phyloP scores from a whole-genome alignment of 2,888 invertebrate species.

The Biston stratarius region DNA sequence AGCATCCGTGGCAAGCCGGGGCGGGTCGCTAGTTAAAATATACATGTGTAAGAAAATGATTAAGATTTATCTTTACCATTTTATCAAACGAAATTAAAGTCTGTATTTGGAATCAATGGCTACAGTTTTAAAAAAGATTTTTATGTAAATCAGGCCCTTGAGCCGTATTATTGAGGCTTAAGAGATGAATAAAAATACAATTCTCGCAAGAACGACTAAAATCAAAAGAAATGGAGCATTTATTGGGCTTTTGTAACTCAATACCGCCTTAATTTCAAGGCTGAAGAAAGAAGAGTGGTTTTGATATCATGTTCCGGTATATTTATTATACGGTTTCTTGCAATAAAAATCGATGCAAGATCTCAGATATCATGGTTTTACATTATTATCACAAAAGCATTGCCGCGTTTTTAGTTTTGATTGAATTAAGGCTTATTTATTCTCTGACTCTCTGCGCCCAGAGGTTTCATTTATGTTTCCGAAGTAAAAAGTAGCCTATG shows the following conservation, averaged over 20 bases:
- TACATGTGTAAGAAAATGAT: neutral
- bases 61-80: neutral
- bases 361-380: neutral
- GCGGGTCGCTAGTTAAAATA: too few relatives aligned
- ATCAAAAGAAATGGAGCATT: slow-evolving; percentile 51
- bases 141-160: too few relatives aligned
- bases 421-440: too few relatives aligned
- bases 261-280: slow-evolving; percentile 62
- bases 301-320: slow-evolving; percentile 56
- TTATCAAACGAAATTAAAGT: neutral
- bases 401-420: too few relatives aligned
- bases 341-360: slow-evolving; percentile 38
- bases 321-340: slow-evolving; percentile 61
- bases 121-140: too few relatives aligned
- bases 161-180: neutral
- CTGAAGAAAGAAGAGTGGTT: slow-evolving; percentile 61
- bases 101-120: neutral
- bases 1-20: too few relatives aligned
- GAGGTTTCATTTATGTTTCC: too few relatives aligned
- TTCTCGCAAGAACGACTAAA: neutral
- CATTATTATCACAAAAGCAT: too few relatives aligned
- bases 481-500: too few relatives aligned
- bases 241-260: slow-evolving; percentile 68
- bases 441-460: too few relatives aligned
- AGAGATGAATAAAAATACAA: neutral